Percentiles rank a stretch among this genome's conserved stretches.
Evolutionary conservation across 2,113 vertebrate genomes (phyloP).

Genomic region (Chrysochloris asiatica): DNA sequence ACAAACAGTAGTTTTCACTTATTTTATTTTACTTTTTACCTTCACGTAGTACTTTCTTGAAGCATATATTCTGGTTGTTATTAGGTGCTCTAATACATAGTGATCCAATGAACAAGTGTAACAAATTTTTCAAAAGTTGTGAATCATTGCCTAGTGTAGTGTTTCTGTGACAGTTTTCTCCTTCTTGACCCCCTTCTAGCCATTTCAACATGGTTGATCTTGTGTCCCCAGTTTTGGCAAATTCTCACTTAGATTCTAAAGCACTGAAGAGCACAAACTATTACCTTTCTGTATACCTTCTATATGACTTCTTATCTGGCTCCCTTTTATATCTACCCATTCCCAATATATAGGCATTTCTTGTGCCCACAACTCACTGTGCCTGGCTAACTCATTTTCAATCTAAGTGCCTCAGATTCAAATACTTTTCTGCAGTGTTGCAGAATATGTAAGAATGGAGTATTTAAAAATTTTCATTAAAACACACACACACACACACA

Average conservation of each 20-base stretch:
- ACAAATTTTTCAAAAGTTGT: neutral
- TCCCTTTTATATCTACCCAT: neutral
- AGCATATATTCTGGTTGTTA: too few species aligned
- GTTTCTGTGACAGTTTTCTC: neutral
- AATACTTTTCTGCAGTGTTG: too few species aligned
- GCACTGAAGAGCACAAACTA: neutral
- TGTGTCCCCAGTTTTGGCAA: neutral
- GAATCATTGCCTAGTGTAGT: neutral
- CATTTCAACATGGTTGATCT: neutral
- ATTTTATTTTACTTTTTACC: neutral
- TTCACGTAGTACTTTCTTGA: neutral
- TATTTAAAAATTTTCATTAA: too few species aligned
- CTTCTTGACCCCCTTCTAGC: neutral
- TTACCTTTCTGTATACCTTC: neutral
- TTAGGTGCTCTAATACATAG: too few species aligned
- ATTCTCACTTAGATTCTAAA: neutral
- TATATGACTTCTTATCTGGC: neutral
- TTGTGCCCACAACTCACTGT: neutral
- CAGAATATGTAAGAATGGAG: too few species aligned
- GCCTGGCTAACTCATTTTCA: too few species aligned
- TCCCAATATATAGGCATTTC: neutral
- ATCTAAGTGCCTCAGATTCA: too few species aligned
- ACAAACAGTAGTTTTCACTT: neutral
- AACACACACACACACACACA: too few species aligned
- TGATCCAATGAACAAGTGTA: too few species aligned